Conservation (phyloP, 2,888 invertebrate genomes). For the Thyatira batis region DNA sequence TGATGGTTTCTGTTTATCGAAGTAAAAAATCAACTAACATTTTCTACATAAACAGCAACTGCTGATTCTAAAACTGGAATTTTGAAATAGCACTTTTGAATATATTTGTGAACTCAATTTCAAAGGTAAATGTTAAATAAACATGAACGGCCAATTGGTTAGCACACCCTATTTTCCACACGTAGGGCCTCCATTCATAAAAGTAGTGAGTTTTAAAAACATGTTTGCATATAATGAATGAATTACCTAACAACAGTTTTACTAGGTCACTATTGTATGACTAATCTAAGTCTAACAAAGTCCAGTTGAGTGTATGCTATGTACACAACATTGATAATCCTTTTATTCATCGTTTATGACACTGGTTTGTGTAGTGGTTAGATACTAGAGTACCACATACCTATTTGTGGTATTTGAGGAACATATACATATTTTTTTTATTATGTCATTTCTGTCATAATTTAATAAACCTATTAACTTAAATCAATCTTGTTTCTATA, state of each 20-base stretch:
- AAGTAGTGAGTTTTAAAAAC: background rate
- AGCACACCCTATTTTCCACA: background rate
- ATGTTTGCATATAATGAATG: slow-evolving; percentile 5
- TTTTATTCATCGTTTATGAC: no score
- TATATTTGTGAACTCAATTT: background rate
- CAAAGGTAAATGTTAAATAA: background rate
- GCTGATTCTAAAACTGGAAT: background rate
- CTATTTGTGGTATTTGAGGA: no score
- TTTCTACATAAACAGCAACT: no score
- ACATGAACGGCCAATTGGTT: background rate
- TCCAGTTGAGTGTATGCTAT: no score
- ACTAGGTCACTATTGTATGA: background rate
- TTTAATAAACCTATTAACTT: no score
- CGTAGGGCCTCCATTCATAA: background rate
- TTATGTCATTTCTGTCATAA: no score
- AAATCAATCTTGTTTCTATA: no score
- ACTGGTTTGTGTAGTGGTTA: no score
- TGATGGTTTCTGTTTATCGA: background rate
- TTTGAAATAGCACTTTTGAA: background rate
- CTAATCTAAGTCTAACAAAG: background rate
- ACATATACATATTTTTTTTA: no score
- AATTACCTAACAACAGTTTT: background rate
- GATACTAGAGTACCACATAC: no score
- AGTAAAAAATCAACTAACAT: background rate
- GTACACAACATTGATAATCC: no score